Percentiles rank a stretch among this genome's conserved stretches.
Conservation (phyloP, 2,888 invertebrate species). For the Synanthedon formicaeformis region DNA sequence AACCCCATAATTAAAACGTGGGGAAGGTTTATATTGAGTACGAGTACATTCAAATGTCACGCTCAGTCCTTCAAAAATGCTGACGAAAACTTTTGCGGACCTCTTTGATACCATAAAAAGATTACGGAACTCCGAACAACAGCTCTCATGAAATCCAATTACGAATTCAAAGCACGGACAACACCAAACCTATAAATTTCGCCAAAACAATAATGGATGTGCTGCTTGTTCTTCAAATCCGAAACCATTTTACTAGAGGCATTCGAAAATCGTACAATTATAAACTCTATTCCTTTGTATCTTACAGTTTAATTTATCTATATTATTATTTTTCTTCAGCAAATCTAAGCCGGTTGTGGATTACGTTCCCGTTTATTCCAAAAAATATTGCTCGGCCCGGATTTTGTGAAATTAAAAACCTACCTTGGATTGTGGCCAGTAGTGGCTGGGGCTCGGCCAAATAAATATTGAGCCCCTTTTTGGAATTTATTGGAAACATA, state of each 20-base stretch:
- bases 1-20: neutral
- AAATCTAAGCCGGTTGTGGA: slow-evolving; percentile 18
- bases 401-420: slow-evolving; percentile 31
- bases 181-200: slow-evolving; percentile 34
- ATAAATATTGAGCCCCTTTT: slow-evolving; percentile 33
- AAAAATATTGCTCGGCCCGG: slow-evolving; percentile 20
- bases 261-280: slow-evolving; percentile 15
- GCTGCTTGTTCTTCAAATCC: slow-evolving; percentile 5
- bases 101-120: slow-evolving; percentile 13
- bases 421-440: slow-evolving; percentile 43
- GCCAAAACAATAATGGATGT: slow-evolving; percentile 38
- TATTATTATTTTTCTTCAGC: slow-evolving; percentile 11
- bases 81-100: slow-evolving; percentile 5
- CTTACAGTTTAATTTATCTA: slow-evolving; percentile 10
- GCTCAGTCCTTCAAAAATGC: slow-evolving; percentile 9
- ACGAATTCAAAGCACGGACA: slow-evolving; percentile 39
- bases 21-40: slow-evolving; percentile 6
- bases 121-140: slow-evolving; percentile 25
- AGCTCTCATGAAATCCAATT: slow-evolving; percentile 33
- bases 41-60: slow-evolving; percentile 14
- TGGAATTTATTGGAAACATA: slow-evolving; percentile 27
- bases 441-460: slow-evolving; percentile 21
- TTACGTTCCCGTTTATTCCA: slow-evolving; percentile 19
- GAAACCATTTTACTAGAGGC: slow-evolving; percentile 18
- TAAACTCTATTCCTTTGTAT: slow-evolving; percentile 16